Evolutionary conservation across 1,140 invertebrate species (phyloP), one percentile per base, ranked within the genome.

Genomic region (Steinernema feltiae): DNA sequence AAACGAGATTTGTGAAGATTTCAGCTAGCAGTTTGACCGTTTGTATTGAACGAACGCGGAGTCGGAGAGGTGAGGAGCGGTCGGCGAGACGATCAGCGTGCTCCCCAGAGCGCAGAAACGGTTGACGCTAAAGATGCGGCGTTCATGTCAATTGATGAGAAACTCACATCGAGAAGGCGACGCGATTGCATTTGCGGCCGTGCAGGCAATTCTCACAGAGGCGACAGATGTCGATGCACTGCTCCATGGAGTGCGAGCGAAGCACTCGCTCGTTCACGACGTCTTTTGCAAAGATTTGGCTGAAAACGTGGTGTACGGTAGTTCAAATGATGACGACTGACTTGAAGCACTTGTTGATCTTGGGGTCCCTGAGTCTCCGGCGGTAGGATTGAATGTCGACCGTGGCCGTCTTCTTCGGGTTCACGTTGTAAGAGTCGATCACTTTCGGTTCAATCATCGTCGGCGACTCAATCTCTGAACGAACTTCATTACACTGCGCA

Each of bases 161-260:
- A 63, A 71, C 71, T 75, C 21, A 78, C 77, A 71, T 76, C n/a
- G 75, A 74, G 32, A 72, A 78, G 21, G 77, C 77, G 1, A 78
- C 77, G 2, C 48, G 18, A 12, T 77, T 21, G 29, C 77, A 78
- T 48, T 76, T 78, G 18, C 75, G 71, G 30, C 73, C 76, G 17
- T 48, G 48, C 29, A 78, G 24, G 48, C 77, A 78, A 17, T 69
- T 41, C 24, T 32, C 24, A 29, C 77, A 78, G 30, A 78, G 32
- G 27, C 77, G 24, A 30, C 77, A 78, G 69, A 78, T 78, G 48
- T 78, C 77, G 0, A 74, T 78, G 48, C 77, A 78, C 63, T 78
- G 77, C 30, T 78, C 77, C 74, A 78, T 18, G 1, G 77, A 78
- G 30, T 78, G 73, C 2, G 77, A 74, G 35, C 72, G 75, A 1